Percentiles rank a stretch among this genome's conserved stretches.
phyloP scores from a whole-genome alignment of 2,113 vertebrate species.

The Fregata magnificens region DNA sequence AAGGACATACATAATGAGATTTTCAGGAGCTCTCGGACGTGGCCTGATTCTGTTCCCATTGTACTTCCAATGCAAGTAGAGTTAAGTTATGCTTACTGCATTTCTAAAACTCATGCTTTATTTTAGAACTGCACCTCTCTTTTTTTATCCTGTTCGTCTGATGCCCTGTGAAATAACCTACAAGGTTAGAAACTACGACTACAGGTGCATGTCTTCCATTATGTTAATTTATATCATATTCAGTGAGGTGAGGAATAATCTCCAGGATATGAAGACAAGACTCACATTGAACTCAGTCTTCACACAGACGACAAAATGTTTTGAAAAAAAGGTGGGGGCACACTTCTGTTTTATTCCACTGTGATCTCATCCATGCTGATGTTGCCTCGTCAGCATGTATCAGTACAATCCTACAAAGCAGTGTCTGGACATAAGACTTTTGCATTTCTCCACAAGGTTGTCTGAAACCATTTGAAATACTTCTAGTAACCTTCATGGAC shows the following conservation, averaged over 20 bases:
- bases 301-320: neutral
- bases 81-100: neutral
- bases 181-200: neutral
- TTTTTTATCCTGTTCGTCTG: fast-evolving
- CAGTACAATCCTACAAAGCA: neutral
- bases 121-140: neutral
- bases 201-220: neutral
- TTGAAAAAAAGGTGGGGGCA: neutral
- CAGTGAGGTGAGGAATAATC: neutral
- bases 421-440: neutral
- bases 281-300: neutral
- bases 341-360: neutral
- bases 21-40: neutral
- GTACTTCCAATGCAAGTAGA: neutral
- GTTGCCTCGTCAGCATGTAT: neutral
- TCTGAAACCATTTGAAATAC: neutral
- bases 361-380: fast-evolving
- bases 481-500: neutral
- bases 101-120: neutral
- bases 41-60: neutral
- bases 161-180: neutral
- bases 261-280: neutral
- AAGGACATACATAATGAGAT: neutral
- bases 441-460: neutral
- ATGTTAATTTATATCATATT: too few relatives aligned